Conservation (phyloP, 1,140 invertebrate genomes). For the Nilaparvata lugens region DNA sequence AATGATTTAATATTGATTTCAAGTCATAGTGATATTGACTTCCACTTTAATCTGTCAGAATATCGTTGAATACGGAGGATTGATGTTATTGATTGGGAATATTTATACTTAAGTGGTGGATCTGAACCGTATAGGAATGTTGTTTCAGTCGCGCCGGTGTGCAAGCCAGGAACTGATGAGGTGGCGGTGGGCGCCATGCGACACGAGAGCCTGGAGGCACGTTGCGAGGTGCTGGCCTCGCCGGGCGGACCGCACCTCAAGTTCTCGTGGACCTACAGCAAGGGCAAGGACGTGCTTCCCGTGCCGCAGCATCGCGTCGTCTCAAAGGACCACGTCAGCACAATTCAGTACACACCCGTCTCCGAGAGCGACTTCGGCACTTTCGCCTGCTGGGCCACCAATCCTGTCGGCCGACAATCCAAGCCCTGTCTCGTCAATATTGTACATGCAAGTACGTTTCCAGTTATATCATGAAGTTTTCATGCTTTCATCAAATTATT, state of each 20-base stretch:
- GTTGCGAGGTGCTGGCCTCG: conserved; percentile 63
- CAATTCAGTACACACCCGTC: conserved; percentile 52
- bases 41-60: too few species aligned
- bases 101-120: too few species aligned
- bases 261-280: conserved; percentile 74
- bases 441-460: conserved; percentile 65
- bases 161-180: conserved; percentile 45
- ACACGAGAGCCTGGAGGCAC: conserved; percentile 48
- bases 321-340: conserved; percentile 55
- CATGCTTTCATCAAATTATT: too few species aligned
- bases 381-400: conserved; percentile 76
- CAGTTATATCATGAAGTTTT: conserved; percentile 23
- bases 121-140: too few species aligned
- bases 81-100: too few species aligned
- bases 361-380: conserved; percentile 64
- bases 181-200: conserved; percentile 50
- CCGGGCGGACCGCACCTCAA: conserved; percentile 44
- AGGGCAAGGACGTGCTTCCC: conserved; percentile 56
- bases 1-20: too few species aligned
- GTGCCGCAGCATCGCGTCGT: conserved; percentile 44
- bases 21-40: too few species aligned
- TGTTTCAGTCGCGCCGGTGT: conserved; percentile 52
- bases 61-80: too few species aligned
- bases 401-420: conserved; percentile 67
- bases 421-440: conserved; percentile 73